Conservation (phyloP, 2,797 vertebrate species). For the Leuciscus waleckii region DNA sequence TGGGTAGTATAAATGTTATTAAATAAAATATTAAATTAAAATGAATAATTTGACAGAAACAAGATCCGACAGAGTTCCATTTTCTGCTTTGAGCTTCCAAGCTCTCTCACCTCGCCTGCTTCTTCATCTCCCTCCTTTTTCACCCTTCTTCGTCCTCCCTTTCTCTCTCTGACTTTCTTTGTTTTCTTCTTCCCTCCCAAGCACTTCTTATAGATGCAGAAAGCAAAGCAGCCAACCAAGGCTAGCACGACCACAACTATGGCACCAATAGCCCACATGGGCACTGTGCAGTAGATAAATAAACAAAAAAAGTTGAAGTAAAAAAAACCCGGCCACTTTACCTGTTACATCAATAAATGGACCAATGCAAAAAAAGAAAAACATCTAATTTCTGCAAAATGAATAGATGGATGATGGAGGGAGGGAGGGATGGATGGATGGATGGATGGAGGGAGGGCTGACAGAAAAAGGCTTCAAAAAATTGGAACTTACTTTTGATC, state of each 20-base stretch:
- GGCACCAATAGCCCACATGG: conserved; percentile 87
- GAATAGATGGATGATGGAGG: background rate
- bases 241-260: conserved; percentile 83
- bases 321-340: too few species aligned
- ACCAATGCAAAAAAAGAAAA: background rate
- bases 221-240: conserved; percentile 81
- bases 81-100: background rate
- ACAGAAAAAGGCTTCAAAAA: conserved; percentile 14
- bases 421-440: background rate
- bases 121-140: conserved; percentile 83
- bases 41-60: background rate
- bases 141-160: conserved; percentile 78
- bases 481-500: conserved; percentile 75
- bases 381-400: too few species aligned
- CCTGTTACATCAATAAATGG: background rate
- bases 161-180: conserved; percentile 88
- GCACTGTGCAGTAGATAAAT: conserved; percentile 74
- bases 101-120: conserved; percentile 79
- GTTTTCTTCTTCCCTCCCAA: conserved; percentile 77
- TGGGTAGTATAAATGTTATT: background rate
- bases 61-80: background rate
- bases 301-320: background rate
- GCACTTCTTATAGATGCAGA: conserved; percentile 87
- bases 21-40: background rate
- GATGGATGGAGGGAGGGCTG: background rate